Evolutionary conservation across 1,140 invertebrate species (phyloP).

Genomic region (Drosophila pandora): DNA sequence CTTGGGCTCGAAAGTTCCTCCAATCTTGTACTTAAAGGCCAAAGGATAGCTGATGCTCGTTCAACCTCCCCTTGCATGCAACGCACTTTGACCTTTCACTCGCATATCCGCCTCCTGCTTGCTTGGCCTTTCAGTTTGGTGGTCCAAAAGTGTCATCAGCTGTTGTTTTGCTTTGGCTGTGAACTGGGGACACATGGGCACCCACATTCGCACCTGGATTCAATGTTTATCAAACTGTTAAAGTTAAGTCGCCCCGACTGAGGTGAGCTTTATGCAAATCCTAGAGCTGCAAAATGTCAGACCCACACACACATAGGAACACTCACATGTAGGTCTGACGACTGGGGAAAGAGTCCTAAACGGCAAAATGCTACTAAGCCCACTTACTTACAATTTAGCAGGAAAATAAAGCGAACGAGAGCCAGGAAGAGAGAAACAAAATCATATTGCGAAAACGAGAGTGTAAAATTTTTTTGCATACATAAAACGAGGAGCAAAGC

Average conservation of each 20-base stretch:
- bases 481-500: slow-evolving; percentile 62
- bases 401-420: slow-evolving; percentile 48
- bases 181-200: not conserved
- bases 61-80: not conserved
- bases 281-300: slow-evolving; percentile 52
- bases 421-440: slow-evolving; percentile 46
- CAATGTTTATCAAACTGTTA: slow-evolving; percentile 69
- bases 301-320: slow-evolving; percentile 38
- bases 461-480: slow-evolving; percentile 79
- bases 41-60: no score
- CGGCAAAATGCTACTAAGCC: slow-evolving; percentile 79
- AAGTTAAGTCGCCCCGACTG: slow-evolving; percentile 58
- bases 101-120: not conserved
- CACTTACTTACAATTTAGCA: slow-evolving; percentile 81
- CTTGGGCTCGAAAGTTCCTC: no score
- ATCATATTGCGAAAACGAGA: slow-evolving; percentile 74
- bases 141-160: slow-evolving; percentile 31
- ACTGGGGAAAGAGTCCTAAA: slow-evolving; percentile 50
- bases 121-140: slow-evolving; percentile 10
- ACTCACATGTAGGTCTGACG: slow-evolving; percentile 1
- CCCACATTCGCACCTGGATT: slow-evolving; percentile 20
- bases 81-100: slow-evolving; percentile 59
- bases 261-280: slow-evolving; percentile 76
- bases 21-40: no score
- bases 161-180: slow-evolving; percentile 5